phyloP scores from a whole-genome alignment of 1,140 invertebrate species.

The Leptoteleia sp. region DNA sequence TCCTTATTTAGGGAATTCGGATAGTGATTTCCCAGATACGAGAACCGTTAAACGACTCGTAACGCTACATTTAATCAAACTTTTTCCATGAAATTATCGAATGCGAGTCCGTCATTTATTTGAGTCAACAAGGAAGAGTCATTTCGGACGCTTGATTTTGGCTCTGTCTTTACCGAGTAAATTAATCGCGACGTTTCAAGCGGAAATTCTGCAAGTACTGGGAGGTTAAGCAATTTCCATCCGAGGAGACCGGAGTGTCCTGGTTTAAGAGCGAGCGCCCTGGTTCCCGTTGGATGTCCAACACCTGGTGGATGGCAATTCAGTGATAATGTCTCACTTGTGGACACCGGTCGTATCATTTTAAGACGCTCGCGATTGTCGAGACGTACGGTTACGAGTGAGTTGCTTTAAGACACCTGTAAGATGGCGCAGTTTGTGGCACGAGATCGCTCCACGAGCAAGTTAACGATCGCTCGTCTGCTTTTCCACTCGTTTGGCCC shows the following conservation, averaged over 20 bases:
- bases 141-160: no score
- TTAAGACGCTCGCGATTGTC: slow-evolving; percentile 9
- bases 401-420: slow-evolving; percentile 40
- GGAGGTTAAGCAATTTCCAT: slow-evolving; percentile 13
- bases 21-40: no score
- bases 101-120: no score
- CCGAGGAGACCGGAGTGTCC: neutral
- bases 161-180: no score
- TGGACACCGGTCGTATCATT: slow-evolving; percentile 6
- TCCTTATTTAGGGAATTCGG: no score
- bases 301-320: slow-evolving; percentile 24
- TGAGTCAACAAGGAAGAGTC: no score
- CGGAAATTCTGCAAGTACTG: neutral
- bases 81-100: no score
- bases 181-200: neutral
- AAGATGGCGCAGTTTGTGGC: slow-evolving; percentile 22
- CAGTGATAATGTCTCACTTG: slow-evolving; percentile 26
- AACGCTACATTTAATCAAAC: no score
- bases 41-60: no score
- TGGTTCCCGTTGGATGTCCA: neutral
- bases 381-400: slow-evolving; percentile 7
- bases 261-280: slow-evolving; percentile 11
- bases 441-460: slow-evolving; percentile 4
- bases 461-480: slow-evolving; percentile 30
- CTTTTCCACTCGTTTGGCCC: slow-evolving; percentile 30